Evolutionary conservation across 2,797 vertebrate species (phyloP).

Genomic region (Micropoecilia bifurca): DNA sequence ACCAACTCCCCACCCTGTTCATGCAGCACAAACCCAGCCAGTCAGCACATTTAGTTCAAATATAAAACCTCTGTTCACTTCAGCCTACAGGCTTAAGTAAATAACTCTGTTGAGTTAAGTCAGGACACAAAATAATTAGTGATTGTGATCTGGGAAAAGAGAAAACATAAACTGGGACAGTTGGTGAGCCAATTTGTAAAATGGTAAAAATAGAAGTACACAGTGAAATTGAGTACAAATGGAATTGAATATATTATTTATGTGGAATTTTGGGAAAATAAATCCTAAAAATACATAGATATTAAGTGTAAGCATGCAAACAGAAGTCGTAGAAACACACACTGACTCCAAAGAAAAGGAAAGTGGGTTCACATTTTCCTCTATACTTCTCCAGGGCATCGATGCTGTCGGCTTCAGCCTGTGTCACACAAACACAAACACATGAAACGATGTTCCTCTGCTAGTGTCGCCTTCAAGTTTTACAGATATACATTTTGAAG

Average conservation of each 20-base stretch:
- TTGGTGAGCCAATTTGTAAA: not conserved
- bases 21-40: constrained; percentile 13
- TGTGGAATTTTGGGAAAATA: not conserved
- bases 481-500: not conserved
- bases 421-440: constrained; percentile 29
- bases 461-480: not conserved
- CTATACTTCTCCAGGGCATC: constrained; percentile 88
- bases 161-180: not conserved
- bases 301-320: not conserved
- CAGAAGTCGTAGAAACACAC: not conserved
- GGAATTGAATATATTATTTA: not conserved
- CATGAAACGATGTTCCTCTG: not conserved
- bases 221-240: not conserved
- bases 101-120: not conserved
- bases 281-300: not conserved
- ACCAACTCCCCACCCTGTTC: constrained; percentile 89
- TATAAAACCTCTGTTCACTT: not conserved
- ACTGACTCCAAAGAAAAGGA: constrained; percentile 92
- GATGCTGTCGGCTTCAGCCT: constrained; percentile 92
- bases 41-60: not conserved
- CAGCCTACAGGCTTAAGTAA: not conserved
- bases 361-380: constrained; percentile 92
- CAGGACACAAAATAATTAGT: not conserved
- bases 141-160: not conserved
- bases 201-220: not conserved